Base-by-base conservation (phyloP, 64 coral and sea anemone species). In the Montipora foliosa region DNA sequence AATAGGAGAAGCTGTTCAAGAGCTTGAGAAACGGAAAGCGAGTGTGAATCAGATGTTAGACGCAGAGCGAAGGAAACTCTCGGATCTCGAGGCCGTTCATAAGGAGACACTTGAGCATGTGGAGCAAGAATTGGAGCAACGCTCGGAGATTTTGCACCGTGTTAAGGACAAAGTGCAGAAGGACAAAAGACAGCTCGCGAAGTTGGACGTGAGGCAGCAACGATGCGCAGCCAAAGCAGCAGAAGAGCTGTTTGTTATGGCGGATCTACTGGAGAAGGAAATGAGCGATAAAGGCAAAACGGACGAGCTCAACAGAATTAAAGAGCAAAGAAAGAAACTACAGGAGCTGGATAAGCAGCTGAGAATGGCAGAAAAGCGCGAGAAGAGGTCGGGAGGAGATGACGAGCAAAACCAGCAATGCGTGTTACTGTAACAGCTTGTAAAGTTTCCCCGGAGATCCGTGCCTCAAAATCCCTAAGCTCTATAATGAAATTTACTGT, bases 261-360 rank as follows among this genome's bases (percentile, higher is more conserved):
- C 97, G 9, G 97, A 99, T 17, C 29, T 99, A 9, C 55, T 99
- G 49, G 97, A 99, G 90, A 96, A 96, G 66, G 97, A 99, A 70
- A 99, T 99, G 97, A 96, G 92, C 14, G 95, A 96, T 25, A 99
- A 99, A 59, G 97, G 97, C 8, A 99, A 99, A 69, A 74, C 91
- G 3, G 97, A 99, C 5, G 97, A 99, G 76, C 67, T 99, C 21
- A 87, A 87, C 15, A 96, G 96, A 79, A 99, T 99, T 62, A 96
- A 96, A 48, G 97, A 99, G 81, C 97, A 99, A 37, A 88, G 97
- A 21, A 99, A 94, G 47, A 88, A 94, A 47, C 79, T 99, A 37
- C 95, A 99, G 53, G 97, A 99, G 51, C 68, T 99, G 44, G 97
- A 99, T 60, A 96, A 95, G 25, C 97, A 99, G 81, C 86, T 99